Evolutionary conservation across 2,888 invertebrate genomes (phyloP).

Genomic region (Chrysotoxum bicinctum): DNA sequence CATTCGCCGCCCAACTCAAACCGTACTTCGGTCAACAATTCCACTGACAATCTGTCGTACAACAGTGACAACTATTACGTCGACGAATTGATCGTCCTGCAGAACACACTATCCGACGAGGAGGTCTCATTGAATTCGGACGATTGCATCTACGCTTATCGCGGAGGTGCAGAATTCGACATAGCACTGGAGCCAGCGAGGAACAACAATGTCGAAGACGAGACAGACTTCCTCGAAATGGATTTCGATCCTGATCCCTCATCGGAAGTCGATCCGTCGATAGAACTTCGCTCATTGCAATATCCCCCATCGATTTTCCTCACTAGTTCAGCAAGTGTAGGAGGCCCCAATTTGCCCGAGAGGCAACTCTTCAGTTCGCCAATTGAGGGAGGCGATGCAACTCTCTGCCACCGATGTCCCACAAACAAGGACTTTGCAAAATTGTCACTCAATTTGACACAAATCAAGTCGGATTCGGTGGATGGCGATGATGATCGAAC

Average conservation of each 20-base stretch:
- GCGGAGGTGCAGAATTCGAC: slow-evolving; percentile 79
- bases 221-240: slow-evolving; percentile 82
- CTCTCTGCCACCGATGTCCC: slow-evolving; percentile 75
- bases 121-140: slow-evolving; percentile 80
- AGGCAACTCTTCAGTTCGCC: slow-evolving; percentile 78
- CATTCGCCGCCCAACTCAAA: slow-evolving; percentile 76
- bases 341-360: slow-evolving; percentile 69
- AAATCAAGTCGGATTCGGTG: slow-evolving; percentile 75
- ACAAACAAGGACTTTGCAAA: slow-evolving; percentile 78
- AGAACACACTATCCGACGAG: slow-evolving; percentile 76
- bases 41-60: slow-evolving; percentile 81
- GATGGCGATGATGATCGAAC: slow-evolving; percentile 50
- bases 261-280: slow-evolving; percentile 79
- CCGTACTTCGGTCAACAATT: slow-evolving; percentile 80
- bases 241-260: slow-evolving; percentile 81
- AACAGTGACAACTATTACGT: slow-evolving; percentile 80
- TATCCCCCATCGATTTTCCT: slow-evolving; percentile 73
- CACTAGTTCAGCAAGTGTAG: slow-evolving; percentile 49
- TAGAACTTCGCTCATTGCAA: slow-evolving; percentile 57
- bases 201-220: slow-evolving; percentile 78
- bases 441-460: slow-evolving; percentile 78
- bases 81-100: slow-evolving; percentile 79
- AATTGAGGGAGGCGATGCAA: slow-evolving; percentile 75
- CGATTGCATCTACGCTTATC: slow-evolving; percentile 81
- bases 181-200: slow-evolving; percentile 75